phyloP scores from a whole-genome alignment of 2,113 vertebrate genomes.

The Piaya cayana region DNA sequence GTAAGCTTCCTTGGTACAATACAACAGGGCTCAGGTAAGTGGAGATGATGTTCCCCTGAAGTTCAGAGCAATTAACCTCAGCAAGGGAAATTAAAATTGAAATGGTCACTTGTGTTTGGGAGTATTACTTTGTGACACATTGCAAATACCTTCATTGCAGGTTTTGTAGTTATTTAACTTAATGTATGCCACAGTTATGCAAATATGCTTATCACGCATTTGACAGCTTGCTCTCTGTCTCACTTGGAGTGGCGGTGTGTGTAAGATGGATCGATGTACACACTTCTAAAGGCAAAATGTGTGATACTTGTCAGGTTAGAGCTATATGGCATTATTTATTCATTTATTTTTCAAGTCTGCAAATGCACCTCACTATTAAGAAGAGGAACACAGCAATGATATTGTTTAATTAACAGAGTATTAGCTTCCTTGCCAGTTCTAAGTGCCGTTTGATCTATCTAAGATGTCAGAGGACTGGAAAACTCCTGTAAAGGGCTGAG shows the following conservation, averaged over 20 bases:
- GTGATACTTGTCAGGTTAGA: conserved; percentile 12
- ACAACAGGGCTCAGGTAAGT: background rate
- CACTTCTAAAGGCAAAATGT: background rate
- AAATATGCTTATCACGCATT: background rate
- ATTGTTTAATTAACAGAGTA: conserved; percentile 36
- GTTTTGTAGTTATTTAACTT: background rate
- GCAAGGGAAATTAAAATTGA: background rate
- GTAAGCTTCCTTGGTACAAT: background rate
- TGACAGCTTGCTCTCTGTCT: background rate
- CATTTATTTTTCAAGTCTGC: conserved; percentile 20
- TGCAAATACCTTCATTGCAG: background rate
- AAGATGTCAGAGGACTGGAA: background rate
- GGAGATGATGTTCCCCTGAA: background rate
- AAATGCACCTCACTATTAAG: background rate
- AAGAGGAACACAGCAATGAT: conserved; percentile 13
- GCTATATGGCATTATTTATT: conserved; percentile 22
- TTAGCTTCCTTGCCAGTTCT: conserved; percentile 29
- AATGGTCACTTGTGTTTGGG: background rate
- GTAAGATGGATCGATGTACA: background rate
- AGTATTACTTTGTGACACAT: background rate
- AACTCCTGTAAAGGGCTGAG: conserved; percentile 36
- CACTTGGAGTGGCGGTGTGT: background rate
- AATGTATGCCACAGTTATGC: background rate
- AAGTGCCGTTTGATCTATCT: conserved; percentile 34
- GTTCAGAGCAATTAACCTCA: background rate